These are phyloP conservation scores for Cistogaster globosa DNA, from an alignment of 2,888 invertebrate genomes.

Conservation along the genomic window DNA sequence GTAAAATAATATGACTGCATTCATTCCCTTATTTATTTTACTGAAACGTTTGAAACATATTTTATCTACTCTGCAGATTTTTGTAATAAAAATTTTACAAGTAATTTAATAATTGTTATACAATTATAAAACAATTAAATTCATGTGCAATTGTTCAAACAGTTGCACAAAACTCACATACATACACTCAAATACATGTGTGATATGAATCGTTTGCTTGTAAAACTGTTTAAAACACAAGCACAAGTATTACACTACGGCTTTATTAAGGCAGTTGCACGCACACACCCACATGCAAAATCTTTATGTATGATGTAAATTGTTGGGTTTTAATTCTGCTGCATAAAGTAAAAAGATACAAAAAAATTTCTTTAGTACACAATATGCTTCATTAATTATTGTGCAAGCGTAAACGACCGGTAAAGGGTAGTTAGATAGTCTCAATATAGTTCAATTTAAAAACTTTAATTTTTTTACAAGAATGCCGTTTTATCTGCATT, in stretches of 20 bases:
- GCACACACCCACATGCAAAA: not conserved
- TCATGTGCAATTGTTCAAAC: conserved; percentile 46
- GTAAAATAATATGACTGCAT: conserved; percentile 52
- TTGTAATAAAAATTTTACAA: conserved; percentile 69
- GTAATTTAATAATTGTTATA: conserved; percentile 70
- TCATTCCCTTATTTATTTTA: not conserved
- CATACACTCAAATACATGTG: not conserved
- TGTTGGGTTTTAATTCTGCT: conserved; percentile 58
- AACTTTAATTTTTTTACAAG: too few species aligned
- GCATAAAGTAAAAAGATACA: conserved; percentile 50
- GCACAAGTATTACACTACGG: not conserved
- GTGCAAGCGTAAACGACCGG: not conserved
- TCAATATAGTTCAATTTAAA: not conserved
- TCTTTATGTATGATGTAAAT: conserved; percentile 46
- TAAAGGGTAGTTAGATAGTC: not conserved
- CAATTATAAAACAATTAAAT: conserved; percentile 70
- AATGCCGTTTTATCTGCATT: too few species aligned
- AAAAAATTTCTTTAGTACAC: conserved; percentile 18
- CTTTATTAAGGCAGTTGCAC: too few species aligned
- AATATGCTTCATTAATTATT: conserved; percentile 60
- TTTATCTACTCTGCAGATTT: conserved; percentile 53
- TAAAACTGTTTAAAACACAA: not conserved
- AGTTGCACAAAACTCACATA: not conserved
- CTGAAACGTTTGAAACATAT: conserved; percentile 39
- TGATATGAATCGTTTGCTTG: not conserved